Evolutionary conservation across 2,888 invertebrate genomes (phyloP), one percentile per base, ranked within the genome.

Genomic region (Spilarctia lutea): DNA sequence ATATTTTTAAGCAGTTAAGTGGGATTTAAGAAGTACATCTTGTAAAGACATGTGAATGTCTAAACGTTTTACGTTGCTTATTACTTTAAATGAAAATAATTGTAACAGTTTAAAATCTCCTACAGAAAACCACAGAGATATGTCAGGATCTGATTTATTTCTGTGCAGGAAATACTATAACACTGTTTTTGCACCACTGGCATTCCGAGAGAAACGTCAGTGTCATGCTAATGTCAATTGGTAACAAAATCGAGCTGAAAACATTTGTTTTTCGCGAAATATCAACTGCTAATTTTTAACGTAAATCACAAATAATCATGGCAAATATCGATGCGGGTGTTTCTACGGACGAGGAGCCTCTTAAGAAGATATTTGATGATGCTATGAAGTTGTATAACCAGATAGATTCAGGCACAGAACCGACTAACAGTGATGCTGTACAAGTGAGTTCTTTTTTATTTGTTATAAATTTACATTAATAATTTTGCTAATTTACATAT

Each of bases 361-460:
- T 95, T 70, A 91, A 88, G 75, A 85, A 90, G 79, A 88, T 97
- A 18, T 98, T 98, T 89, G 96, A 97, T 73, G 96, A 97, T 83
- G 98, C 97, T 6, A 97, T 98, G 94, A 96, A 97, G 83, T 84
- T 97, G 70, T 98, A 96, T 85, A 97, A 98, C 78, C 95, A 93
- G 72, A 94, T 98, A 76, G 97, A 97, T 84, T 97, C 96, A 76
- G 96, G 96, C 1, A 96, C 96, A 52, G 97, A 98, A 87, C 96
- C 98, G 0, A 97, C 97, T 16, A 98, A 97, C 87, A 97, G 97
- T 84, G 91, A 96, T 48, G 94, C 96, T 87, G 96, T 97, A 82
- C 98, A 98, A 96, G 98, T 98, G 81, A 80, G 83, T 78, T 82
- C 65, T n/a, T 39, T 45, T 27, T 30, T 42, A 65, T 48, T 63